phyloP scores from a whole-genome alignment of 2,888 invertebrate species.

The Eristalis intricaria region DNA sequence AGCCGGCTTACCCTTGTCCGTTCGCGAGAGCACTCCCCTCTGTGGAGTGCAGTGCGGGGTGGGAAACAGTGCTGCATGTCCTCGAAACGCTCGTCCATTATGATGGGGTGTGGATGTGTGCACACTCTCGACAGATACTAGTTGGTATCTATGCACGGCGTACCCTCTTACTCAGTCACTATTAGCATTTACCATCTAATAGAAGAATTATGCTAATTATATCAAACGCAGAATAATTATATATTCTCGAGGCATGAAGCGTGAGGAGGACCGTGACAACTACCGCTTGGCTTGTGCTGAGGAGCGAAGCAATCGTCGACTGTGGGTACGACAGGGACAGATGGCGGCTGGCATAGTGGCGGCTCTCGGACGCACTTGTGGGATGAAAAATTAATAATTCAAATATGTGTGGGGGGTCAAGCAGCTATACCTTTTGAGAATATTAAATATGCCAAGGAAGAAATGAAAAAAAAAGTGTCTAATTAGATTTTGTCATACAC shows the following conservation, averaged over 20 bases:
- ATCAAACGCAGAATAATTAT: conserved; percentile 70
- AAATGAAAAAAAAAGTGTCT: conserved; percentile 14
- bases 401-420: conserved; percentile 61
- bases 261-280: conserved; percentile 59
- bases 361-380: conserved; percentile 47
- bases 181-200: conserved; percentile 66
- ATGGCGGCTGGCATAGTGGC: not conserved
- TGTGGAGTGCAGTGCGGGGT: not conserved
- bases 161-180: conserved; percentile 48
- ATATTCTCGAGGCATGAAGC: conserved; percentile 60
- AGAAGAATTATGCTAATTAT: conserved; percentile 71
- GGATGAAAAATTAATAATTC: conserved; percentile 55
- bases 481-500: conserved; percentile 44
- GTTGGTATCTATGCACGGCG: conserved; percentile 23
- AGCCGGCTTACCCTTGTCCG: conserved; percentile 37
- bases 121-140: conserved; percentile 55
- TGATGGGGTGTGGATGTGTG: conserved; percentile 3
- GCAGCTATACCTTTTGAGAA: conserved; percentile 54
- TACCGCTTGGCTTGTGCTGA: conserved; percentile 4
- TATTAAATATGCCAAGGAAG: conserved; percentile 47
- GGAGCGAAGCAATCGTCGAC: not conserved
- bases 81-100: not conserved
- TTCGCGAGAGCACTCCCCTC: not conserved
- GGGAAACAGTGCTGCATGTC: conserved; percentile 9
- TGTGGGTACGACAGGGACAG: not conserved